Evolutionary conservation across 2,888 invertebrate genomes (phyloP).

Genomic region (Cenopis cana): DNA sequence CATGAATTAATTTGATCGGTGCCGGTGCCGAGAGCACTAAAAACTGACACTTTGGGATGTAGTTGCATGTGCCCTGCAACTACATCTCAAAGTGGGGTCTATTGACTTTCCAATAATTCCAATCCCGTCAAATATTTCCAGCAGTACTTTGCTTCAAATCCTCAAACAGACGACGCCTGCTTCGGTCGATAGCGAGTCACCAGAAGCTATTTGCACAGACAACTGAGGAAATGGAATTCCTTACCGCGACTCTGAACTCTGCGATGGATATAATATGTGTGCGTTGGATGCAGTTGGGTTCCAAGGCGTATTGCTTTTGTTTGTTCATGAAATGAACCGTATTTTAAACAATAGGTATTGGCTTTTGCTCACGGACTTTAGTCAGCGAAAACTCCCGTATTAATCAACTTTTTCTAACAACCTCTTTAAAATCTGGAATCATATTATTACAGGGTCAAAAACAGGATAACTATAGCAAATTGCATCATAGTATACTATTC

Average conservation of each 20-base stretch:
- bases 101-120: constrained; percentile 9
- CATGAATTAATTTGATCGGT: no score
- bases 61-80: no score
- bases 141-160: constrained; percentile 27
- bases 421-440: no score
- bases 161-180: constrained; percentile 40
- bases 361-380: no score
- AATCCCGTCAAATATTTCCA: constrained; percentile 29
- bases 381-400: no score
- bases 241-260: constrained; percentile 47
- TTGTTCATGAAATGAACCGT: not conserved
- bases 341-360: not conserved
- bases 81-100: not conserved
- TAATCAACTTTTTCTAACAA: no score
- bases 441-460: no score
- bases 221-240: constrained; percentile 60
- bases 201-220: constrained; percentile 53
- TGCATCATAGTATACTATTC: no score
- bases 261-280: not conserved
- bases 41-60: no score
- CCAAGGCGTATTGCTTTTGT: not conserved
- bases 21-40: no score
- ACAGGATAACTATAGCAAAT: no score
- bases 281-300: constrained; percentile 24
- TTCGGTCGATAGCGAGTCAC: constrained; percentile 44